phyloP scores from a whole-genome alignment of 1,140 invertebrate species.

The Arctopsyche grandis region DNA sequence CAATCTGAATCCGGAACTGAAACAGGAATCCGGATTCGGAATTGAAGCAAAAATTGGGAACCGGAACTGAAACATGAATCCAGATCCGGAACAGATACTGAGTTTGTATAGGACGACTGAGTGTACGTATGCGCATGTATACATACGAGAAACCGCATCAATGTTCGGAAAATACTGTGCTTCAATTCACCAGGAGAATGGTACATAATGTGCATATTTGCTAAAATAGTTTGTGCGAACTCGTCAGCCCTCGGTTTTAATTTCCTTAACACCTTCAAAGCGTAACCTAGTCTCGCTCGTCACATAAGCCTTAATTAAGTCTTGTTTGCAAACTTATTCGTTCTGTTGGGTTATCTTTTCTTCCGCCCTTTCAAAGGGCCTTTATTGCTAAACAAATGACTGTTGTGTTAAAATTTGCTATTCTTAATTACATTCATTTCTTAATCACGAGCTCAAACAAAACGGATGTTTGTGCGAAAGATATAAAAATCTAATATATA shows the following conservation, averaged over 20 bases:
- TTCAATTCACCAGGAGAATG: background rate
- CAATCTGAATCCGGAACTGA: too few species aligned
- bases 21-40: too few species aligned
- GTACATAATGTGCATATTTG: background rate
- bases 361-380: background rate
- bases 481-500: too few species aligned
- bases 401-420: background rate
- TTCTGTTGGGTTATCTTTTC: background rate
- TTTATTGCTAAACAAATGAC: background rate
- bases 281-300: background rate
- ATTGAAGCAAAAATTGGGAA: too few species aligned
- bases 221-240: background rate
- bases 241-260: background rate
- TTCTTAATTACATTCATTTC: conserved; percentile 2
- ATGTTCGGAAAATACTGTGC: too few species aligned
- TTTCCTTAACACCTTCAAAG: background rate
- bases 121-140: too few species aligned
- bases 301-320: conserved; percentile 30
- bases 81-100: too few species aligned
- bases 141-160: too few species aligned
- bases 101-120: too few species aligned
- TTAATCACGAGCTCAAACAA: background rate
- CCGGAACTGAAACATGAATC: too few species aligned
- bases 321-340: conserved; percentile 33
- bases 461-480: background rate